These are phyloP conservation scores for Phasianus colchicus DNA, from an alignment of 2,113 vertebrate species.

Conservation along the genomic window DNA sequence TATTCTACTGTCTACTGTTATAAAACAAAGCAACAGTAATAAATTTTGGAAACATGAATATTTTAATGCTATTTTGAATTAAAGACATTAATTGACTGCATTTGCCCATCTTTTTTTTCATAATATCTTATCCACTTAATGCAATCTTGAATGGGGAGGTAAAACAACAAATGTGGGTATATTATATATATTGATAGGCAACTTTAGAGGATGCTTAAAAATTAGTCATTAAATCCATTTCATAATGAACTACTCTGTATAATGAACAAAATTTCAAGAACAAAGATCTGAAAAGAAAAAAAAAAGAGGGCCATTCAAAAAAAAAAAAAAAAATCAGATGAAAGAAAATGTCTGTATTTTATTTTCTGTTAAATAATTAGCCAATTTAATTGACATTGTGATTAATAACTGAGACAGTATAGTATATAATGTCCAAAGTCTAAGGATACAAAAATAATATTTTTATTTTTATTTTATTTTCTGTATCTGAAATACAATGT, in stretches of 20 bases:
- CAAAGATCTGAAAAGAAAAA: neutral
- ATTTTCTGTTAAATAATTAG: conserved; percentile 7
- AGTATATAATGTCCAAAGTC: neutral
- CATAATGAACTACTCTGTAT: neutral
- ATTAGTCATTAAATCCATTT: neutral
- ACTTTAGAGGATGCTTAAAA: neutral
- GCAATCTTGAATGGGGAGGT: neutral
- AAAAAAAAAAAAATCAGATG: neutral
- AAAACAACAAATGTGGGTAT: neutral
- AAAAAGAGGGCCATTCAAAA: neutral
- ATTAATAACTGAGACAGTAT: neutral
- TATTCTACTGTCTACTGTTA: neutral
- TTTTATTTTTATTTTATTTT: neutral
- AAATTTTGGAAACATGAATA: neutral
- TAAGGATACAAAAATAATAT: neutral
- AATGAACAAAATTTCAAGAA: neutral
- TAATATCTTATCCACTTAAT: neutral
- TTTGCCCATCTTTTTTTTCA: neutral
- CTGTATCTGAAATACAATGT: neutral
- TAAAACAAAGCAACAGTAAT: neutral
- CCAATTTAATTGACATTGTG: neutral
- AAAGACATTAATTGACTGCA: neutral
- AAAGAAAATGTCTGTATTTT: neutral
- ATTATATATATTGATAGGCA: neutral
- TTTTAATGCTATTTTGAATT: neutral